phyloP scores from a whole-genome alignment of 1,140 invertebrate species.

The Euura lappo region DNA sequence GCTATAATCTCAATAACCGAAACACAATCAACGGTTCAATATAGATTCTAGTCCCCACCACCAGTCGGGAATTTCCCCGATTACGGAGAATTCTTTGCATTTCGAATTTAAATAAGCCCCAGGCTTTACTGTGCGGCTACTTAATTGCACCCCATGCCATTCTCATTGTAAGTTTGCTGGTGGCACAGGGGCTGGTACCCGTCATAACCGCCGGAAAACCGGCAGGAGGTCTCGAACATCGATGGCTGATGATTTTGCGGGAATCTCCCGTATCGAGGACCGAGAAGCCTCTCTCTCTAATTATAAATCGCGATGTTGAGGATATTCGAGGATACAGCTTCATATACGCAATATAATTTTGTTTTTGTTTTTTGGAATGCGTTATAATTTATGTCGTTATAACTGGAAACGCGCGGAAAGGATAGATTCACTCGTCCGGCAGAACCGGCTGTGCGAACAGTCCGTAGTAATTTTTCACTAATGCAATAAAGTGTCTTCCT shows the following conservation, averaged over 20 bases:
- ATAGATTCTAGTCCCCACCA: no score
- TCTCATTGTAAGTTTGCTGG: neutral
- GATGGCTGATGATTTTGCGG: no score
- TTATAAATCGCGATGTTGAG: no score
- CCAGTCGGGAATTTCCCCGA: no score
- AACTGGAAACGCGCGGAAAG: slow-evolving; percentile 2
- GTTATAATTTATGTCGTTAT: neutral
- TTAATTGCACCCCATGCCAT: neutral
- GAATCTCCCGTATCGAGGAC: no score
- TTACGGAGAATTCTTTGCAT: no score
- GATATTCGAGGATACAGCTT: no score
- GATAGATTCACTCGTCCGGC: neutral
- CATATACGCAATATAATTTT: neutral
- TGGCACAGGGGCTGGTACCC: neutral
- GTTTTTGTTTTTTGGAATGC: neutral
- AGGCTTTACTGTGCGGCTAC: neutral
- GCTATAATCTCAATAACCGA: no score
- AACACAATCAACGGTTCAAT: no score
- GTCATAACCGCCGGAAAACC: neutral
- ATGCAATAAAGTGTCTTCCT: slow-evolving; percentile 21
- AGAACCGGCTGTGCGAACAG: neutral
- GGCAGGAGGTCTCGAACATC: no score
- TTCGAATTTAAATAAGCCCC: neutral
- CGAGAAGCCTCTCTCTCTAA: no score
- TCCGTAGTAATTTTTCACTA: slow-evolving; percentile 23